phyloP scores from a whole-genome alignment of 1,140 invertebrate species.

The Daktulosphaira vitifoliae region DNA sequence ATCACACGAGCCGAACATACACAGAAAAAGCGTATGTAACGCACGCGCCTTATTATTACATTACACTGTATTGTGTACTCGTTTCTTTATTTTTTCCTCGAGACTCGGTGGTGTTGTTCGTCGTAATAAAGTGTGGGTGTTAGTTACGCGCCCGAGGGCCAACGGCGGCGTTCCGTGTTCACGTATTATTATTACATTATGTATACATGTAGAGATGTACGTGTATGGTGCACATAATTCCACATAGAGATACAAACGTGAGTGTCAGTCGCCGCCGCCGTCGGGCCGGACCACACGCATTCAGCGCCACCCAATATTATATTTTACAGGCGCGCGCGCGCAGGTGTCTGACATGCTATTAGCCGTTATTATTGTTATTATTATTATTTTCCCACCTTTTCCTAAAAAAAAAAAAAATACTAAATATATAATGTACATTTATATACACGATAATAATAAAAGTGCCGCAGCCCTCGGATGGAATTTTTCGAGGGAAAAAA shows the following conservation, averaged over 20 bases:
- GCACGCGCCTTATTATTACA: not conserved
- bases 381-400: not conserved
- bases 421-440: too few species aligned
- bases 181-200: not conserved
- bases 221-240: too few species aligned
- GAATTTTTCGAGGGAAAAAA: too few species aligned
- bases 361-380: constrained; percentile 15
- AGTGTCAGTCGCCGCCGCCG: constrained; percentile 15
- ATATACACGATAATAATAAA: too few species aligned
- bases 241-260: constrained; percentile 2
- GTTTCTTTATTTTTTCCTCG: not conserved
- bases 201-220: too few species aligned
- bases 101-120: not conserved
- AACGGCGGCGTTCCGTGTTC: not conserved
- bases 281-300: constrained; percentile 24
- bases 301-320: constrained; percentile 32
- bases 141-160: not conserved
- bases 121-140: constrained; percentile 26
- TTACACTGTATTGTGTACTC: not conserved
- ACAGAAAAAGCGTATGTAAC: too few species aligned
- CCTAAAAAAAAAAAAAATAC: not conserved
- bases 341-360: constrained; percentile 11
- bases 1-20: too few species aligned
- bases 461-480: too few species aligned
- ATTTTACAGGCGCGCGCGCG: not conserved